Base-by-base conservation (phyloP, 2,888 invertebrate genomes). In the Zele albiditarsus region DNA sequence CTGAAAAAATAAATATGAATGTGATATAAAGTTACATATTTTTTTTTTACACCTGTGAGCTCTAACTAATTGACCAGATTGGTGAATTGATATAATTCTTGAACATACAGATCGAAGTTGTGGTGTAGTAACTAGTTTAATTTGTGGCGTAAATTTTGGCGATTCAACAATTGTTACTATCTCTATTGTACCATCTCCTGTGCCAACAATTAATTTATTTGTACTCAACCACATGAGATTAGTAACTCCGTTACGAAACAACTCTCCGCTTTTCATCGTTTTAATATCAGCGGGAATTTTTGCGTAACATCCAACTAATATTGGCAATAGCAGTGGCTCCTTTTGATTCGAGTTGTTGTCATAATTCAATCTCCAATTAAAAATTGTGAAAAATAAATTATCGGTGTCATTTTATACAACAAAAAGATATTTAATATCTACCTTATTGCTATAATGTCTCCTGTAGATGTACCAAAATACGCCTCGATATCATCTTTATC, bases 391-490 rank as follows among this genome's bases (percentile, higher is more conserved):
- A 53, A 27, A 20, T 3, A 27, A 27, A n/a, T 27, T 2, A 65
- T 42, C 0, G 10, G 20, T 38, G 2, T 12, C 4, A 25, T 25
- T 46, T 42, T 25, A 25, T 42, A 42, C 14, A 71, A 38, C 12
- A 27, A 62, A 60, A 38, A 63, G 65, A 14, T 10, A 67, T 71
- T 42, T 73, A 78, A 76, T 79, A 10, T 79, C 69, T 69, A 86
- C 86, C 85, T 84, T 12, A 86, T 88, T 84, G 91, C 92, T 76
- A 94, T 87, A 14, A 95, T 90, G 84, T 95, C 97, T 42, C 94
- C 97, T 84, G 96, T 95, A 14, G 92, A 91, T 16, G 97, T 98
- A 6, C 98, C 98, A 80, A 97, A 95, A 87, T 94, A 96, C 65
- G 95, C 94, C 77, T 92, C 92, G 63, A 93, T 91, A 85, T 97